These are phyloP conservation scores for Charina bottae DNA, from an alignment of 2,113 vertebrate genomes.

Conservation along the genomic window DNA sequence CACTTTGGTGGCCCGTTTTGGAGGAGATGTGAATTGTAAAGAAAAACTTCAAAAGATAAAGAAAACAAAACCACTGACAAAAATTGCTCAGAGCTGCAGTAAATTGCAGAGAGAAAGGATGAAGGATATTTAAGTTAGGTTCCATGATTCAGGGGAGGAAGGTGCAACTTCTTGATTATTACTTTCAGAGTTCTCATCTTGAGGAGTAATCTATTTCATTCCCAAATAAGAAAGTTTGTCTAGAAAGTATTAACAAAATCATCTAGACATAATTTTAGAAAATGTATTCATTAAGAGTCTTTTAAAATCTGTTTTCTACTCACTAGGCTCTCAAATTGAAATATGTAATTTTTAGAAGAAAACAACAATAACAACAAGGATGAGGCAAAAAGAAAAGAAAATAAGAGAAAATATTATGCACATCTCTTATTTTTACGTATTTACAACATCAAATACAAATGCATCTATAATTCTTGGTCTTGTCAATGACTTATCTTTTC, in stretches of 20 bases:
- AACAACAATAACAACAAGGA: not conserved
- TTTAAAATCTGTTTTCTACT: not conserved
- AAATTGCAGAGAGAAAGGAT: not conserved
- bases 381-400: not conserved
- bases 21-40: not conserved
- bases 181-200: not conserved
- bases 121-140: not conserved
- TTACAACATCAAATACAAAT: not conserved
- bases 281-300: not conserved
- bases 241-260: not conserved
- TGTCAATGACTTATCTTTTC: not conserved
- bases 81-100: not conserved
- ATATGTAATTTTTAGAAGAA: not conserved
- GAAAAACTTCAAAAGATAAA: not conserved
- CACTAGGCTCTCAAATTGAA: not conserved
- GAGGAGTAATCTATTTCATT: not conserved
- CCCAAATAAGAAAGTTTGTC: not conserved
- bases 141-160: not conserved
- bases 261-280: not conserved
- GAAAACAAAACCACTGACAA: not conserved
- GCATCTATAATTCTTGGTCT: not conserved
- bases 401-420: not conserved
- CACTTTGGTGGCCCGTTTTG: not conserved
- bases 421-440: not conserved
- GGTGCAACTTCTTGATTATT: not conserved